phyloP scores from a whole-genome alignment of 2,113 vertebrate genomes.

The Picathartes gymnocephalus region DNA sequence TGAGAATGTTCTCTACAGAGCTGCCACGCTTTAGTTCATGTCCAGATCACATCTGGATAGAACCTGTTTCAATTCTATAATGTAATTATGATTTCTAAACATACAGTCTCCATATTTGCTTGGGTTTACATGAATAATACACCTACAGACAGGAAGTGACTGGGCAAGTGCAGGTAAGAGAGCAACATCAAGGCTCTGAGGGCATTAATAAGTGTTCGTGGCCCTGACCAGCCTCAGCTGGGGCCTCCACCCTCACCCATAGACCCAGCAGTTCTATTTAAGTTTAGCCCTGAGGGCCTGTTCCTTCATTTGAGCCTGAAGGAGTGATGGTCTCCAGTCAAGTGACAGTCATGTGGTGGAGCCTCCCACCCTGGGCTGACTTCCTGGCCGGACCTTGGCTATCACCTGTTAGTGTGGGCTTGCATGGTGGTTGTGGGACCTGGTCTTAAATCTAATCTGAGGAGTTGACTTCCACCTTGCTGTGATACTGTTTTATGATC shows the following conservation, averaged over 20 bases:
- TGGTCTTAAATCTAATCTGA: neutral
- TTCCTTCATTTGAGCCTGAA: neutral
- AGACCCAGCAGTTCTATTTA: neutral
- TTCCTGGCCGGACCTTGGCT: neutral
- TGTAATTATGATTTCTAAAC: neutral
- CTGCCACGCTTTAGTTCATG: neutral
- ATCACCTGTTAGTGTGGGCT: neutral
- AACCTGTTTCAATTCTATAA: neutral
- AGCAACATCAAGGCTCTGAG: neutral
- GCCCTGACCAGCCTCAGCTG: neutral
- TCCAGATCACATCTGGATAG: neutral
- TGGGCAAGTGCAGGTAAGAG: neutral
- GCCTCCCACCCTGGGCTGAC: neutral
- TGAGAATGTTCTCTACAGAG: neutral
- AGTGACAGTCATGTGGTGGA: neutral
- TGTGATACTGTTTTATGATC: neutral
- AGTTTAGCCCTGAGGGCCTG: rapidly evolving
- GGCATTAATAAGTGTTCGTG: neutral
- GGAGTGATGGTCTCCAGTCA: neutral
- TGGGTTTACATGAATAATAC: neutral
- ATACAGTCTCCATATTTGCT: neutral
- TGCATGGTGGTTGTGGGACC: neutral
- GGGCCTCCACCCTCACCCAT: neutral
- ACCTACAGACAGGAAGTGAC: neutral
- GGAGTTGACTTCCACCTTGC: neutral